These are phyloP conservation scores for Orthosia gothica DNA, from an alignment of 2,888 invertebrate species.

Conservation along the genomic window DNA sequence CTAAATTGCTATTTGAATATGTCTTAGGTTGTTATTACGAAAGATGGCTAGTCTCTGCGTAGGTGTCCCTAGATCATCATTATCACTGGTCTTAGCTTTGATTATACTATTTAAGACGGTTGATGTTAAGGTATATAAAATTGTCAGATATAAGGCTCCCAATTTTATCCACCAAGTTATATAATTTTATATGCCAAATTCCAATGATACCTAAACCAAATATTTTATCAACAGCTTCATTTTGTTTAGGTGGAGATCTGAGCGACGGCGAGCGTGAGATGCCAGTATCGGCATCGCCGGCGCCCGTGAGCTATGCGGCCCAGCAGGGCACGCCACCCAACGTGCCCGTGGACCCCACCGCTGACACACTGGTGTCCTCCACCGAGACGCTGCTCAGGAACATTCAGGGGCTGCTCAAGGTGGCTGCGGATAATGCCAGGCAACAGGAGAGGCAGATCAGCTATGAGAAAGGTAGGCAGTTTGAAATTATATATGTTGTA, in stretches of 20 bases:
- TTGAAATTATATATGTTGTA: not conserved
- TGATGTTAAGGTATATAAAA: not conserved
- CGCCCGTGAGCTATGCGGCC: constrained; percentile 96
- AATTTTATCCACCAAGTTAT: not conserved
- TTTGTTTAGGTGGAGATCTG: constrained; percentile 92
- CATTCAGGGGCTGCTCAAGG: constrained; percentile 98
- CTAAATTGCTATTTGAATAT: constrained; percentile 1
- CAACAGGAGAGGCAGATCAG: constrained; percentile 99
- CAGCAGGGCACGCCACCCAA: constrained; percentile 91
- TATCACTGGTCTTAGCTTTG: constrained; percentile 1
- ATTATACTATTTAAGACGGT: constrained; percentile 18
- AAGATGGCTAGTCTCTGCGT: not conserved
- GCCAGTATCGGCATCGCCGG: constrained; percentile 92
- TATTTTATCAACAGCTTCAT: constrained; percentile 61
- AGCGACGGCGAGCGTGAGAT: constrained; percentile 95
- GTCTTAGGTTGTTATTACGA: not conserved
- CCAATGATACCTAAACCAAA: constrained; percentile 45
- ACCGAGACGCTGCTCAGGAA: constrained; percentile 98
- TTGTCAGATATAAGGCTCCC: not conserved
- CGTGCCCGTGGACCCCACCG: constrained; percentile 87
- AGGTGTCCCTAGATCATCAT: constrained; percentile 14
- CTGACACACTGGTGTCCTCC: constrained; percentile 93
- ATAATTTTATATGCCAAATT: not conserved
- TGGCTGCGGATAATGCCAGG: constrained; percentile 99
- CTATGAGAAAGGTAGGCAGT: constrained; percentile 97